A percentile compares a stretch with the other conserved stretches of the same genome.
Conservation (phyloP, 2,113 vertebrate species). For the Camelus bactrianus region DNA sequence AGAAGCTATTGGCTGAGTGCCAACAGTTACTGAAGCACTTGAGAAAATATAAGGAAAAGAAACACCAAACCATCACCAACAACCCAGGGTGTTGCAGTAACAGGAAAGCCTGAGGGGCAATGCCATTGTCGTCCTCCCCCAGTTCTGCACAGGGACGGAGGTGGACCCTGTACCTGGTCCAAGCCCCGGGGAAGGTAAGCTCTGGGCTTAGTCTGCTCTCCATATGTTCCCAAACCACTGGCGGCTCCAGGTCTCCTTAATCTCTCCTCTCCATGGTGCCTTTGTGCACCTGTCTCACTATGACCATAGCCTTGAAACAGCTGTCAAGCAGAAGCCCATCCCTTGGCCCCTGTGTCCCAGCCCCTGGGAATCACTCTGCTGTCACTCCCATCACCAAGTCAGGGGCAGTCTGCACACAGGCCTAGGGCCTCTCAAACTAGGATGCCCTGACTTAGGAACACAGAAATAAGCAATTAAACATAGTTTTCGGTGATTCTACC, state of each 20-base stretch:
- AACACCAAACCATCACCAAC: rapidly evolving
- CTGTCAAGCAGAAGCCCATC: not conserved
- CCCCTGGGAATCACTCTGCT: not conserved
- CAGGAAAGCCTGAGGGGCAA: not conserved
- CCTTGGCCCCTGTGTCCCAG: rapidly evolving
- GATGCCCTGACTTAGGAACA: not conserved
- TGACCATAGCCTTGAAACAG: not conserved
- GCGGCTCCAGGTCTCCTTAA: rapidly evolving
- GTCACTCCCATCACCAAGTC: rapidly evolving
- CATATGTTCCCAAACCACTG: not conserved
- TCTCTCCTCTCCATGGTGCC: too few relatives aligned
- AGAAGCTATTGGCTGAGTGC: not conserved
- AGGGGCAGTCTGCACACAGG: not conserved
- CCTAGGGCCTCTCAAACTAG: not conserved
- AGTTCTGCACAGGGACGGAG: too few relatives aligned
- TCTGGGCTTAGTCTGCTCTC: not conserved
- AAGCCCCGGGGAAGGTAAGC: rapidly evolving
- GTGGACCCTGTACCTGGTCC: not conserved
- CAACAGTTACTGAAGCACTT: not conserved
- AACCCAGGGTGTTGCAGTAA: not conserved
- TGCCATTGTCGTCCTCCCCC: rapidly evolving
- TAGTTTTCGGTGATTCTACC: not conserved
- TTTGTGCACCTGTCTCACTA: not conserved
- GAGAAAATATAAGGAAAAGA: not conserved
- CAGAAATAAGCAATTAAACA: not conserved